These are phyloP conservation scores for Kuschelorhynchus macadamiae DNA, from an alignment of 2,888 invertebrate genomes.

Conservation along the genomic window DNA sequence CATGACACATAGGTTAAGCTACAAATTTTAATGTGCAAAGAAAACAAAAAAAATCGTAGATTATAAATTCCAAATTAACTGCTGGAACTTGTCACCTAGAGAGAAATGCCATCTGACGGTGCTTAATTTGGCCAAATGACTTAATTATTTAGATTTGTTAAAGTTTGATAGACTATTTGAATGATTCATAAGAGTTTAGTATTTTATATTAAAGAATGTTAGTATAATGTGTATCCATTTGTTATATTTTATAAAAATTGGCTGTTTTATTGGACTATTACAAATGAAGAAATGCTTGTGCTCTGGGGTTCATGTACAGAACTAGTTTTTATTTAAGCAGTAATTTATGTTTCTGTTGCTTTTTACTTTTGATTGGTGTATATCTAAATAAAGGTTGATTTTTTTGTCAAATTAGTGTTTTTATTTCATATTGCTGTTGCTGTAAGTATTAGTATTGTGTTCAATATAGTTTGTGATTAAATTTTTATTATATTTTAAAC, in stretches of 20 bases:
- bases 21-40: too few species aligned
- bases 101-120: neutral
- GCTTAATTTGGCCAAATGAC: conserved; percentile 15
- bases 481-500: too few species aligned
- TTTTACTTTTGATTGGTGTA: conserved; percentile 61
- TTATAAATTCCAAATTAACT: too few species aligned
- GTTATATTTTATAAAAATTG: neutral
- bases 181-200: conserved; percentile 1
- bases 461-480: too few species aligned
- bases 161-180: conserved; percentile 1
- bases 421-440: conserved; percentile 27
- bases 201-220: conserved; percentile 14
- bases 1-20: too few species aligned
- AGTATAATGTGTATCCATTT: neutral
- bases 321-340: conserved; percentile 60
- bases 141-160: conserved; percentile 1
- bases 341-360: conserved; percentile 64
- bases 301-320: conserved; percentile 55
- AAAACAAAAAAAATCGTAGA: too few species aligned
- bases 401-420: conserved; percentile 38
- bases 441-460: too few species aligned
- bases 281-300: conserved; percentile 33
- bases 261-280: conserved; percentile 36
- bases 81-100: neutral
- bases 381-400: conserved; percentile 60